These are phyloP conservation scores for Ephestia elutella DNA, from an alignment of 1,140 invertebrate species.

Conservation along the genomic window DNA sequence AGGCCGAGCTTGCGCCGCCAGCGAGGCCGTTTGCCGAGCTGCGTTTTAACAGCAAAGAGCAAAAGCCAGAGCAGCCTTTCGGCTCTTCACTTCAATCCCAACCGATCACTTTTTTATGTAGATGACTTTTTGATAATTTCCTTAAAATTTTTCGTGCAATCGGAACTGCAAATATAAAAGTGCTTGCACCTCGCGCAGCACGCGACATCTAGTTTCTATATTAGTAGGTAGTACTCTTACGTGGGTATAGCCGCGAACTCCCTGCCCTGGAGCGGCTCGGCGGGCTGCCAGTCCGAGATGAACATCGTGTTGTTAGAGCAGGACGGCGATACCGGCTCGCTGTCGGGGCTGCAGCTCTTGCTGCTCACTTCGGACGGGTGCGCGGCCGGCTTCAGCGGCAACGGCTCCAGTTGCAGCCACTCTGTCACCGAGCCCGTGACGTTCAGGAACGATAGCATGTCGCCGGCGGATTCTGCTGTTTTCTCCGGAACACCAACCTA, in stretches of 20 bases:
- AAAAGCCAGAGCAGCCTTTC: no score
- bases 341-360: constrained; percentile 9
- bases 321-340: background rate
- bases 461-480: constrained; percentile 24
- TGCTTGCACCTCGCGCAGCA: no score
- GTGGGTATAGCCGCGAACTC: constrained; percentile 70
- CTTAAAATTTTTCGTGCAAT: no score
- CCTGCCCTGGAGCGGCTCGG: constrained; percentile 40
- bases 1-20: no score
- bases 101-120: no score
- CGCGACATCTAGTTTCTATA: no score
- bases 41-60: no score
- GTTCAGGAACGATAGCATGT: constrained; percentile 49
- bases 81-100: no score
- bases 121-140: no score
- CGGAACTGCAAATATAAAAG: no score
- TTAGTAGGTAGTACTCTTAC: no score
- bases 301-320: constrained; percentile 35
- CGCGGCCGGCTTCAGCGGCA: constrained; percentile 34
- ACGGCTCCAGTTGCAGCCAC: constrained; percentile 52
- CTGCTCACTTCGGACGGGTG: constrained; percentile 16
- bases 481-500: constrained; percentile 15
- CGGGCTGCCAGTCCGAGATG: constrained; percentile 58
- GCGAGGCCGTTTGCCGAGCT: no score
- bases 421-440: constrained; percentile 51